Base-by-base conservation (phyloP, 2,113 vertebrate species). In the Eptatretus burgeri region DNA sequence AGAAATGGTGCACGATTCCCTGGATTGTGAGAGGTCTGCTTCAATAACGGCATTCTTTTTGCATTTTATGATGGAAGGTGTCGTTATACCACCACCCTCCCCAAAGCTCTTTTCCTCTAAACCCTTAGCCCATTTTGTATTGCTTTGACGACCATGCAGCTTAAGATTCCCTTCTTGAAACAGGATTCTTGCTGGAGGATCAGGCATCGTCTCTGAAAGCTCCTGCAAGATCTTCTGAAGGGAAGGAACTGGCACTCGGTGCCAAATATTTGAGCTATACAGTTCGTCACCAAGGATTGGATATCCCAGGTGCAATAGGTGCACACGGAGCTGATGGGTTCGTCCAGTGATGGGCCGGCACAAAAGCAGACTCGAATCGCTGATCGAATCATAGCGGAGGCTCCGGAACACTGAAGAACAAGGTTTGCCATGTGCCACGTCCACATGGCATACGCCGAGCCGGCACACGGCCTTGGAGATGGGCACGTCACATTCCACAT, bases 251-350 rank as follows among this genome's bases (percentile, higher is more conserved):
- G 79, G 74, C 51, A 74, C 66, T 0, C 84, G 82, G 2, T 87
- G 87, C 91, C 89, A 98, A 0, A 79, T 84, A 1, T 73, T 74
- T 52, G 83, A 81, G 16, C 86, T 85, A 49, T 96, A 98, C 72
- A 98, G 81, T 16, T 89, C 89, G 56, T 96, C 91, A 0, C 85
- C 88, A 66, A 88, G 66, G 9, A 98, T 93, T 16, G 91, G 89
- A 64, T 89, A 78, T 1, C 91, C 91, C 71, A 98, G 68, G 66
- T 77, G 94, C 74, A 94, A 89, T 63, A 98, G 75, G 66, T 98
- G 91, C 12, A 98, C 89, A 1, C 89, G 80, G 69, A 98, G 94
- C 75, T 98, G 91, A 73, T 98, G 91, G 0, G 83, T 95, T 41
- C 91, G 85, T 14, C 91, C 91, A 0, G 91, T 98, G 2, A 78